Conservation (phyloP, 2,888 invertebrate genomes). For the Halocaridina rubra region DNA sequence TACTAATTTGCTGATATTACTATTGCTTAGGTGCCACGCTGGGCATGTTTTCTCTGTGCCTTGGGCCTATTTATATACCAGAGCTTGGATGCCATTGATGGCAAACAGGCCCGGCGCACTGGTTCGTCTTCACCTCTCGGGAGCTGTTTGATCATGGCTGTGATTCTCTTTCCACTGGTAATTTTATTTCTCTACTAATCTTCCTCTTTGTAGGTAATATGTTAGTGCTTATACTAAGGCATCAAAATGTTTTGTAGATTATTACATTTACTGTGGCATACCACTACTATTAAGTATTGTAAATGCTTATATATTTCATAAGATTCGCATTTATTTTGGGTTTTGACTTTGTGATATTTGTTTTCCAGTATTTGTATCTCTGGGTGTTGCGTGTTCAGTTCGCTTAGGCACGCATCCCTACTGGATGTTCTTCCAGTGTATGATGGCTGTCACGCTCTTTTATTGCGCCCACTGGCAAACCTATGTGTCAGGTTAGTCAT, state of each 20-base stretch:
- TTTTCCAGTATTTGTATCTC: constrained; percentile 87
- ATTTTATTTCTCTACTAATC: constrained; percentile 71
- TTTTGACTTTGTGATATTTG: too few species aligned
- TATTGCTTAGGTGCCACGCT: constrained; percentile 85
- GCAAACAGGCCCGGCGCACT: constrained; percentile 97
- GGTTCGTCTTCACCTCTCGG: constrained; percentile 92
- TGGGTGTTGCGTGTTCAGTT: constrained; percentile 95
- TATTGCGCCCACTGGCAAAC: constrained; percentile 99
- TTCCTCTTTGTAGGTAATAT: too few species aligned
- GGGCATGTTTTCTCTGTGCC: constrained; percentile 92
- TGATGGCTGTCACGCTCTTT: constrained; percentile 93
- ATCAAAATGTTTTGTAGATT: too few species aligned
- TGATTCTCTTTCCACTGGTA: constrained; percentile 76
- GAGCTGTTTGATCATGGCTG: constrained; percentile 99
- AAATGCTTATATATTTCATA: too few species aligned
- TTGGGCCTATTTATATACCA: constrained; percentile 73
- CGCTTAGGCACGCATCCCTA: constrained; percentile 91
- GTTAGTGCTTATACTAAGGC: too few species aligned
- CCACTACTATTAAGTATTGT: too few species aligned
- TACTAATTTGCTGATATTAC: too few species aligned
- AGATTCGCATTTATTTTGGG: too few species aligned
- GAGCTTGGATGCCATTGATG: constrained; percentile 96
- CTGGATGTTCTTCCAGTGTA: constrained; percentile 95
- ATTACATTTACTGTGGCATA: too few species aligned
- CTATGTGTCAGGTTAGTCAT: constrained; percentile 85